phyloP scores from a whole-genome alignment of 2,797 vertebrate genomes.

The Adrianichthys oophorus region DNA sequence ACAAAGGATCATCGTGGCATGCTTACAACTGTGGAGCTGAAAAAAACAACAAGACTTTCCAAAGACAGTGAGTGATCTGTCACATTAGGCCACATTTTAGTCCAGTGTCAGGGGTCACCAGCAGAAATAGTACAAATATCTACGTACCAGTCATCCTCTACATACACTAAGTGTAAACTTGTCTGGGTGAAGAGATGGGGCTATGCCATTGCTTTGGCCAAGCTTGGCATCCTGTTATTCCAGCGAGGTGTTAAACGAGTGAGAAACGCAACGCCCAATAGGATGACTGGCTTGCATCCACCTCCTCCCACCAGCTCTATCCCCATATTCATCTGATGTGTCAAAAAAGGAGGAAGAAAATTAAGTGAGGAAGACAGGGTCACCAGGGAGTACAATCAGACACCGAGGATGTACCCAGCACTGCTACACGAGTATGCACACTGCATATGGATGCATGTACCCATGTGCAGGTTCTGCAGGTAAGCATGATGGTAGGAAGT shows the following conservation, averaged over 20 bases:
- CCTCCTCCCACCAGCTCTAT: conserved; percentile 68
- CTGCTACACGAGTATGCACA: conserved; percentile 24
- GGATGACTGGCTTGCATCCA: conserved; percentile 76
- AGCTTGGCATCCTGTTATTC: conserved; percentile 70
- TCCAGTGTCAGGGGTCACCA: conserved; percentile 40
- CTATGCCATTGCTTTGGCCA: conserved; percentile 33
- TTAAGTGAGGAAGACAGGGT: conserved; percentile 58
- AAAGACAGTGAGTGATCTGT: conserved; percentile 19
- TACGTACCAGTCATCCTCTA: conserved; percentile 23
- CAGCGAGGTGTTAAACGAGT: conserved; percentile 79
- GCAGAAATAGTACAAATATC: conserved; percentile 11
- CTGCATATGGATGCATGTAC: conserved; percentile 35
- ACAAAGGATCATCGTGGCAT: conserved; percentile 42
- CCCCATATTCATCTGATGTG: conserved; percentile 80
- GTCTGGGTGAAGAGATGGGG: conserved; percentile 18
- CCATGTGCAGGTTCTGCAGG: conserved; percentile 11
- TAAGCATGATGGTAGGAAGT: background rate
- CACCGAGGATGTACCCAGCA: conserved; percentile 46
- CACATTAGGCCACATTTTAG: conserved; percentile 25
- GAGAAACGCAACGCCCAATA: conserved; percentile 69
- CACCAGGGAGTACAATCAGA: conserved; percentile 71
- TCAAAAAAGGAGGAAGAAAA: conserved; percentile 61
- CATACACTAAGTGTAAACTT: conserved; percentile 34
- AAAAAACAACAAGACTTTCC: conserved; percentile 29
- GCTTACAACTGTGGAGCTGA: conserved; percentile 25